phyloP scores from a whole-genome alignment of 2,113 vertebrate species.

The Ctenodactylus gundi region DNA sequence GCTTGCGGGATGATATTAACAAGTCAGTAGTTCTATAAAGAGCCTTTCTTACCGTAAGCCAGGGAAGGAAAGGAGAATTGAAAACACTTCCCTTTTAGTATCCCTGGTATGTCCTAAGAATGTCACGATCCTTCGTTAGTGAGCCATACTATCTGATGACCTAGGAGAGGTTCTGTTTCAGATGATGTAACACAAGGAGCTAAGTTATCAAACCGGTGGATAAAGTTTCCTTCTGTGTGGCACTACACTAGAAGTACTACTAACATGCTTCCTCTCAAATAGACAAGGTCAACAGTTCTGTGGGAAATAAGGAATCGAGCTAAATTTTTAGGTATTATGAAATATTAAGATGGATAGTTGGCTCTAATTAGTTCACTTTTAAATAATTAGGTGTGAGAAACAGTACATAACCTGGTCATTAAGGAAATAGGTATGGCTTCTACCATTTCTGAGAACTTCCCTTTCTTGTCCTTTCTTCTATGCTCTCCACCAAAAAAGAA shows the following conservation, averaged over 20 bases:
- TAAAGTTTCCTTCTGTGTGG: background rate
- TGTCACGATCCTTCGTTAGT: constrained; percentile 57
- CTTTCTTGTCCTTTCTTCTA: background rate
- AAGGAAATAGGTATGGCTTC: background rate
- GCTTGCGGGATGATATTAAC: background rate
- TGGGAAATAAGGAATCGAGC: background rate
- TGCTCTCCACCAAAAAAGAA: background rate
- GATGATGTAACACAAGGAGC: constrained; percentile 21
- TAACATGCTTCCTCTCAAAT: background rate
- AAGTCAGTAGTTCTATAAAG: constrained; percentile 20
- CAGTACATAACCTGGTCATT: background rate
- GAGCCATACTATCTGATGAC: background rate
- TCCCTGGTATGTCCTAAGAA: constrained; percentile 54
- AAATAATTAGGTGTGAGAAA: constrained; percentile 12
- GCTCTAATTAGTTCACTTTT: background rate
- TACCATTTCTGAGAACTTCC: background rate
- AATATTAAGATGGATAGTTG: background rate
- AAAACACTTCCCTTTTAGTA: constrained; percentile 60
- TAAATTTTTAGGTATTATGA: background rate
- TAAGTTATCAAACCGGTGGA: constrained; percentile 50
- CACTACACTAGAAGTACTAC: background rate
- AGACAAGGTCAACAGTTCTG: background rate
- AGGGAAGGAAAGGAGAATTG: constrained; percentile 40
- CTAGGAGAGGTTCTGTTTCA: constrained; percentile 42
- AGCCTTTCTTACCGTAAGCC: constrained; percentile 7